phyloP scores from a whole-genome alignment of 2,113 vertebrate genomes.

The Naja naja region DNA sequence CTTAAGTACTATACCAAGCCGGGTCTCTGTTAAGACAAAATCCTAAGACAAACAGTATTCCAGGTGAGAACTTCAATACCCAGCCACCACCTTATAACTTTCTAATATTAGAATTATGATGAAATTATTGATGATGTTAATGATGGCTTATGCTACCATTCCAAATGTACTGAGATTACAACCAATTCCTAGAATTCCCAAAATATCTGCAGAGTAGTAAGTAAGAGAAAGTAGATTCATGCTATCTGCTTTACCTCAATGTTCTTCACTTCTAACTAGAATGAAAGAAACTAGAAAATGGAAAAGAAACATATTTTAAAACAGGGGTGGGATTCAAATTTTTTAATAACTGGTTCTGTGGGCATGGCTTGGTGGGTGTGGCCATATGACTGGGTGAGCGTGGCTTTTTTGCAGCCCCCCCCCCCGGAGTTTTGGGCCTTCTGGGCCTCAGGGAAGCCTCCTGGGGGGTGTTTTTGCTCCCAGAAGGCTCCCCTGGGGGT shows the following conservation, averaged over 20 bases:
- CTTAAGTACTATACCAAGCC: not conserved
- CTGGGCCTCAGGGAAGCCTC: no score
- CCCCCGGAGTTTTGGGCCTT: no score
- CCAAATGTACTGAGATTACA: not conserved
- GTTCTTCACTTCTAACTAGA: not conserved
- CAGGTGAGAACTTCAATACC: not conserved
- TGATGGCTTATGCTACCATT: not conserved
- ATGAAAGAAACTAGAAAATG: not conserved
- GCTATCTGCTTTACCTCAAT: not conserved
- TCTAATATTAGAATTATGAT: not conserved
- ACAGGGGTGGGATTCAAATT: no score
- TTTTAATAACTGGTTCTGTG: no score
- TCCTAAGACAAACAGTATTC: not conserved
- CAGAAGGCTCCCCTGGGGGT: no score
- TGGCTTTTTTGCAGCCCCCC: no score
- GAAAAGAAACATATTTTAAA: not conserved
- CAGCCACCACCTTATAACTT: not conserved
- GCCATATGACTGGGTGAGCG: no score
- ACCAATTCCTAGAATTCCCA: not conserved
- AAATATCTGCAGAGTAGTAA: not conserved
- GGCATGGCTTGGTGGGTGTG: no score
- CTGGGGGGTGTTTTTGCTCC: no score
- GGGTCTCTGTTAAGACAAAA: not conserved
- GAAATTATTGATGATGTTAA: not conserved
- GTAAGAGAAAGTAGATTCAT: not conserved